These are phyloP conservation scores for Dasypus novemcinctus DNA, from an alignment of 2,113 vertebrate genomes.

Conservation along the genomic window DNA sequence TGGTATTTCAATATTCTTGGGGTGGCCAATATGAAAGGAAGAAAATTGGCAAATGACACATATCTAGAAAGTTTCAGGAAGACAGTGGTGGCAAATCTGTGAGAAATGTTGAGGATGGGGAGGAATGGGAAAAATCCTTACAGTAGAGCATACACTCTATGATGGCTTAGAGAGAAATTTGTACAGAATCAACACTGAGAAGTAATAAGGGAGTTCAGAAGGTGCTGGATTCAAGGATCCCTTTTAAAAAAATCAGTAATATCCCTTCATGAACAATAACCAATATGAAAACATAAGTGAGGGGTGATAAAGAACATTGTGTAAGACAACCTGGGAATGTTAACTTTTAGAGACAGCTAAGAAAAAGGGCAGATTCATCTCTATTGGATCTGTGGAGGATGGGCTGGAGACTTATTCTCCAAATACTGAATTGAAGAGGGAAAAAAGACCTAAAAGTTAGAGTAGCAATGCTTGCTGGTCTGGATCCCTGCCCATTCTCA, in stretches of 20 bases:
- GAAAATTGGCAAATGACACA: neutral
- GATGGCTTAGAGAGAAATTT: neutral
- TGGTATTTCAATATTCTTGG: neutral
- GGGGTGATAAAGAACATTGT: too few relatives aligned
- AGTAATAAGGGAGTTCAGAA: neutral
- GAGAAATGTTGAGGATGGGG: neutral
- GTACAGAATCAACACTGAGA: neutral
- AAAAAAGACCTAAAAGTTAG: too few relatives aligned
- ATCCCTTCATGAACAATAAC: neutral
- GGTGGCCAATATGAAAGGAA: neutral
- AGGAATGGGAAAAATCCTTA: neutral
- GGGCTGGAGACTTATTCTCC: too few relatives aligned
- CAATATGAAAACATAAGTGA: neutral
- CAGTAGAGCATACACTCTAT: too few relatives aligned
- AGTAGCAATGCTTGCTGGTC: too few relatives aligned
- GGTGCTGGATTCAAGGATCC: neutral
- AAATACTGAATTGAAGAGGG: too few relatives aligned
- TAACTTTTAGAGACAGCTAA: too few relatives aligned
- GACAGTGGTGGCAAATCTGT: neutral
- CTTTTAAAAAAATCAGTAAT: neutral
- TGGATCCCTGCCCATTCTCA: too few relatives aligned
- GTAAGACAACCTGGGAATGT: too few relatives aligned
- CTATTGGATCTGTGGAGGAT: too few relatives aligned
- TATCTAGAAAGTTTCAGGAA: neutral
- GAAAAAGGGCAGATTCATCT: too few relatives aligned